Conservation (phyloP, 2,888 invertebrate genomes). For the Schizotus pectinicornis region DNA sequence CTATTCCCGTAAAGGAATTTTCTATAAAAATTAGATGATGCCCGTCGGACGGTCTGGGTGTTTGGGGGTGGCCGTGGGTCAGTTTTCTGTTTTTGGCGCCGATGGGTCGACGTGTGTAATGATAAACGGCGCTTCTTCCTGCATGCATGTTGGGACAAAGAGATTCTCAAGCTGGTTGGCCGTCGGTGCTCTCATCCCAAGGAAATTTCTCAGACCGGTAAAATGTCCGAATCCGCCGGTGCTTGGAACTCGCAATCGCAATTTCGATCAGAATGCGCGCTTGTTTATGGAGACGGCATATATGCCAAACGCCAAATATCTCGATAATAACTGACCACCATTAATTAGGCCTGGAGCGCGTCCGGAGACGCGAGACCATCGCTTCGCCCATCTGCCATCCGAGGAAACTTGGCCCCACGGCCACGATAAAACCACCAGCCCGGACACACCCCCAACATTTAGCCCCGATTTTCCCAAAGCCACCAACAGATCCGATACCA, state of each 20-base stretch:
- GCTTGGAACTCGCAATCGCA: conserved; percentile 30
- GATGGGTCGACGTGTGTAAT: too few species aligned
- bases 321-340: conserved; percentile 46
- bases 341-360: conserved; percentile 45
- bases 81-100: too few species aligned
- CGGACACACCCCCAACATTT: too few species aligned
- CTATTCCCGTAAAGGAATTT: too few species aligned
- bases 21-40: too few species aligned
- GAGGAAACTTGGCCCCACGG: not conserved
- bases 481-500: too few species aligned
- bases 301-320: conserved; percentile 42
- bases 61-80: too few species aligned
- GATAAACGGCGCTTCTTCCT: not conserved
- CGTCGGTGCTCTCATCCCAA: conserved; percentile 2
- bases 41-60: too few species aligned
- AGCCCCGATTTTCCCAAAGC: too few species aligned
- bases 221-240: conserved; percentile 11
- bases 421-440: too few species aligned
- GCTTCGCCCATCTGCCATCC: conserved; percentile 18
- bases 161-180: conserved; percentile 6
- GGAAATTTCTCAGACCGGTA: conserved; percentile 13
- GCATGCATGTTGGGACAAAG: conserved; percentile 8
- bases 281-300: conserved; percentile 27
- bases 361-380: conserved; percentile 22
- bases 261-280: conserved; percentile 36